Base-by-base conservation (phyloP, 2,888 invertebrate genomes). In the Thumatha senex region DNA sequence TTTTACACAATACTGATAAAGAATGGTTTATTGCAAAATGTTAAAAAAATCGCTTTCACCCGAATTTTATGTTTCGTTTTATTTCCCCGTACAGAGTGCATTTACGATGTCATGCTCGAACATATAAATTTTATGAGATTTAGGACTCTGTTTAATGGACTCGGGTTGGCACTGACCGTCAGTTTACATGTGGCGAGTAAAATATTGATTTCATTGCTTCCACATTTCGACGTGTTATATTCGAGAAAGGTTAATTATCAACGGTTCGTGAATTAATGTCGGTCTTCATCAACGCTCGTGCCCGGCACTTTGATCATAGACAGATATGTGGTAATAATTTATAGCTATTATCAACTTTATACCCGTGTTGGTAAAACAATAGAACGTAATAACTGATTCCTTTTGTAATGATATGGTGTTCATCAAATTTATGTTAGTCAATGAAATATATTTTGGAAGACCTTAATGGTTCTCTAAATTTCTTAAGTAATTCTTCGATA, bases 91-190 rank as follows among this genome's bases (percentile, higher is more conserved):
- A 75, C 74, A 68, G 78, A 70, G 73, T 78, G 79, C 76, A 80
- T 89, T 89, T 87, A 89, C 85, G 85, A 78, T 70, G 76, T 78
- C 81, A 83, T 80, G 80, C 73, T 82, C 71, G 76, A 73, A 78
- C 79, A 73, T 86, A 86, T 86, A 86, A 86, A 85, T 74, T 88
- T 89, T 86, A 88, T 80, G 78, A 71, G 74, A 77, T 79, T 80
- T 80, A 66, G 74, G 76, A 77, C 77, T 74, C 74, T 67, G 71
- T 79, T 84, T 84, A 79, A 86, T 82, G 72, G 79, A 78, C 67
- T 72, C 51, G 61, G 67, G 64, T 67, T 70, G 62, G 68, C 63
- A 74, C 74, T 74, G 79, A 72, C 76, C 41, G 45, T 41, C 74
- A 72, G 75, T 74, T 80, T 78, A 77, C 75, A 76, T 70, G 61